Conservation (phyloP, 92 coral and sea anemone genomes). For the Nematostella vectensis region DNA sequence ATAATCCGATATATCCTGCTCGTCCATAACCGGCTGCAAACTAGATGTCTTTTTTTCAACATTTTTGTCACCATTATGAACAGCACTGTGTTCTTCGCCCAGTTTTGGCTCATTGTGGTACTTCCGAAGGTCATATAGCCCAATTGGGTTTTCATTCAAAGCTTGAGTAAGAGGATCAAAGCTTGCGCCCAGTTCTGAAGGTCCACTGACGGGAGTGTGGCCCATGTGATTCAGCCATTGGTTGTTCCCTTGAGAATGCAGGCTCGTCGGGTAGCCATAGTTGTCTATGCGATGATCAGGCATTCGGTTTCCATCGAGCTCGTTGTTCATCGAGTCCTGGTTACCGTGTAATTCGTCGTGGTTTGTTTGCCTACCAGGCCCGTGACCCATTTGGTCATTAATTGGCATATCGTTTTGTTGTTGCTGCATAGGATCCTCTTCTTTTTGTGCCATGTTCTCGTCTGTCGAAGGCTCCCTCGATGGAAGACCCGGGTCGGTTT, state of each 20-base stretch:
- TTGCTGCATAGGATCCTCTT: no score
- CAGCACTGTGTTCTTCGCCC: slow-evolving; percentile 2
- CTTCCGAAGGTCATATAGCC: slow-evolving; percentile 13
- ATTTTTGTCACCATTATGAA: not conserved
- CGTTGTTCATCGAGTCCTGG: no score
- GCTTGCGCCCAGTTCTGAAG: not conserved
- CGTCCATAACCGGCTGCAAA: slow-evolving; percentile 11
- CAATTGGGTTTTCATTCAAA: slow-evolving; percentile 12
- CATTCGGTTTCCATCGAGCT: no score
- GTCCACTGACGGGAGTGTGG: not conserved
- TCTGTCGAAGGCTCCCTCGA: no score
- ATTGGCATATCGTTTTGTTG: no score
- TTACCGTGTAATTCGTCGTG: no score
- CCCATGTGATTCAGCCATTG: slow-evolving; percentile 20
- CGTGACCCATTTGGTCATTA: no score
- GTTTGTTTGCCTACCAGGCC: no score
- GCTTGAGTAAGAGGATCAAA: slow-evolving; percentile 6
- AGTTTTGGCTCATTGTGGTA: slow-evolving; percentile 11
- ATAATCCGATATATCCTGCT: not conserved
- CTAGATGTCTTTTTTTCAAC: slow-evolving; percentile 3
- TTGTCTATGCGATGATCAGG: no score
- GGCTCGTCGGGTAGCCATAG: no score
- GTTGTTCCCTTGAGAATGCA: slow-evolving; percentile 8
- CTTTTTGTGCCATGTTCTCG: no score
- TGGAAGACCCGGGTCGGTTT: no score